Conservation (phyloP, 2,888 invertebrate genomes). For the Ernsta delagoae region DNA sequence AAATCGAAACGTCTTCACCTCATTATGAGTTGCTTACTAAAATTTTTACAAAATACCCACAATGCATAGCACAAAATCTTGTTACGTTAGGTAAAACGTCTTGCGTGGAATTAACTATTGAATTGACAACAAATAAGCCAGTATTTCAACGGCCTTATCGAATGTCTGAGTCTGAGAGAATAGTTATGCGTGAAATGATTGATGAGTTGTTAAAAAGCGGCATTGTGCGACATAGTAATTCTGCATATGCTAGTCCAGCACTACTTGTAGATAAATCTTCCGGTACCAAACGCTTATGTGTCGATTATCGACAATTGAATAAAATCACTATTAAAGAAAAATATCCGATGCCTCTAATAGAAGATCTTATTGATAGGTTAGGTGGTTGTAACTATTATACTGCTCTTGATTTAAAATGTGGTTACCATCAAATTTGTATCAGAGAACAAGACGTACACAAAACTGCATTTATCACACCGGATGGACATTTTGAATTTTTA, state of each 20-base stretch:
- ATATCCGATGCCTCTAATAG: slow-evolving; percentile 9
- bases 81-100: slow-evolving; percentile 38
- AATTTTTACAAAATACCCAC: slow-evolving; percentile 40
- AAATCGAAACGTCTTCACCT: slow-evolving; percentile 1
- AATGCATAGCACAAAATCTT: slow-evolving; percentile 37
- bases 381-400: slow-evolving; percentile 2
- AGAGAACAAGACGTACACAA: slow-evolving; percentile 5
- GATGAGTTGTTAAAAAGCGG: slow-evolving; percentile 37
- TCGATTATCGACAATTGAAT: slow-evolving; percentile 3
- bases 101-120: slow-evolving; percentile 40
- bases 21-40: slow-evolving; percentile 7
- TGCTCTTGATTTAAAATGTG: slow-evolving; percentile 5
- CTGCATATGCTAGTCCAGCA: slow-evolving; percentile 34
- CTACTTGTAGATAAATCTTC: slow-evolving; percentile 7
- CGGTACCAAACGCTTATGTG: not conserved
- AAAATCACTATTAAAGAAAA: slow-evolving; percentile 9
- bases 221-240: slow-evolving; percentile 25
- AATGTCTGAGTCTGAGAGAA: slow-evolving; percentile 39
- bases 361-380: slow-evolving; percentile 2
- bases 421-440: slow-evolving; percentile 4
- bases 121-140: slow-evolving; percentile 39
- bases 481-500: slow-evolving; percentile 16
- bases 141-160: slow-evolving; percentile 41
- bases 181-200: slow-evolving; percentile 28
- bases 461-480: slow-evolving; percentile 9